phyloP scores from a whole-genome alignment of 2,888 invertebrate genomes.

The Chrysina gloriosa region DNA sequence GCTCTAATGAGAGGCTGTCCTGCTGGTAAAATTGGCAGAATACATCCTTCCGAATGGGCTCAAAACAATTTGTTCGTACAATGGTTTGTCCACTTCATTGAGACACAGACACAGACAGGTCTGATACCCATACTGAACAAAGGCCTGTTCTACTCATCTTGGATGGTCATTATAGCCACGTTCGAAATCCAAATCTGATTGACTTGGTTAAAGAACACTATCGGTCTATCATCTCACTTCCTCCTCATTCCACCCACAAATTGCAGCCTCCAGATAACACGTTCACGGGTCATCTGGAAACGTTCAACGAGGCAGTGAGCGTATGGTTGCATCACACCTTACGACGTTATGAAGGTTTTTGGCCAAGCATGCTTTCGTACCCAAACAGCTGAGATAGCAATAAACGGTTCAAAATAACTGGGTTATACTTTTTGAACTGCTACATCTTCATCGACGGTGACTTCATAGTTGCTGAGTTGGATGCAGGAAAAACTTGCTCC shows the following conservation, averaged over 20 bases:
- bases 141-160: conserved; percentile 47
- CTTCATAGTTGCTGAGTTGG: background rate
- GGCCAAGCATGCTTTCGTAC: background rate
- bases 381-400: background rate
- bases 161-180: conserved; percentile 53
- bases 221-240: conserved; percentile 52
- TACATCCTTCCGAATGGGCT: conserved; percentile 38
- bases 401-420: background rate
- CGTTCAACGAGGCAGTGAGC: background rate
- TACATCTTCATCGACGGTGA: background rate
- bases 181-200: conserved; percentile 53
- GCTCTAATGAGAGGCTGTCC: background rate
- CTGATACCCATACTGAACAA: conserved; percentile 29
- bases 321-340: background rate
- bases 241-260: conserved; percentile 47
- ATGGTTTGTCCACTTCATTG: conserved; percentile 42
- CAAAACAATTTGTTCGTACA: conserved; percentile 37
- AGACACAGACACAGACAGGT: no score
- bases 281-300: conserved; percentile 52
- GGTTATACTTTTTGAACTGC: background rate
- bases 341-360: background rate
- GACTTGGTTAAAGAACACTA: conserved; percentile 51
- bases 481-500: background rate
- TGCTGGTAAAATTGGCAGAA: conserved; percentile 45
- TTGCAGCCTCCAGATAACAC: conserved; percentile 53